Conservation (phyloP, 2,888 invertebrate species). For the Scaptodrosophila latifasciaeformis region DNA sequence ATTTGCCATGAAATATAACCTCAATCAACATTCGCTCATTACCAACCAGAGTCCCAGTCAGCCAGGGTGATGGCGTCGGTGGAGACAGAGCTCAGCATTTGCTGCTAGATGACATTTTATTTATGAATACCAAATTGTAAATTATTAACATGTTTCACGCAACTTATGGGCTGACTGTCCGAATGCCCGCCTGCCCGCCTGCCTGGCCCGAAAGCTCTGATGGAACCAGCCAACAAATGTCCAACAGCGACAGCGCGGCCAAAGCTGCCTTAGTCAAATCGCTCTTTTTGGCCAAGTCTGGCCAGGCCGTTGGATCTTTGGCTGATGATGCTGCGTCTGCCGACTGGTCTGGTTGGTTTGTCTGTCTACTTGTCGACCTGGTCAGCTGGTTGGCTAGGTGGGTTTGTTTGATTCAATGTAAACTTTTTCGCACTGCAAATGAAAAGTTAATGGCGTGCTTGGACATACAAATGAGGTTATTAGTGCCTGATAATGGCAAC, state of each 20-base stretch:
- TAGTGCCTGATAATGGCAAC: slow-evolving; percentile 60
- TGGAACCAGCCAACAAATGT: slow-evolving; percentile 10
- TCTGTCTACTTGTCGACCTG: background rate
- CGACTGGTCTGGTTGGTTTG: background rate
- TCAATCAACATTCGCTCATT: slow-evolving; percentile 73
- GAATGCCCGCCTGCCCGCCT: background rate
- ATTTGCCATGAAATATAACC: slow-evolving; percentile 62
- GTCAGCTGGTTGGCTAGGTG: slow-evolving; percentile 6
- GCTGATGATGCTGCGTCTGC: slow-evolving; percentile 30
- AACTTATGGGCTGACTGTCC: slow-evolving; percentile 65
- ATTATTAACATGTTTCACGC: slow-evolving; percentile 74
- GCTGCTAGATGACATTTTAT: slow-evolving; percentile 70
- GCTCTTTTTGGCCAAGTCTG: slow-evolving; percentile 38
- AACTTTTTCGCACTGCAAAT: slow-evolving; percentile 48
- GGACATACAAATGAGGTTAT: slow-evolving; percentile 64
- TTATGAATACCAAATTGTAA: slow-evolving; percentile 76
- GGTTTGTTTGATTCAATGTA: slow-evolving; percentile 29
- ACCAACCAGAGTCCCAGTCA: slow-evolving; percentile 9
- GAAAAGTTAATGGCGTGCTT: slow-evolving; percentile 59
- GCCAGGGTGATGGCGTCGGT: slow-evolving; percentile 14
- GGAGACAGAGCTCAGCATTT: slow-evolving; percentile 26
- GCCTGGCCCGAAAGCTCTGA: no score
- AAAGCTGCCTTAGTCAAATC: no score
- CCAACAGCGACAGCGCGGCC: slow-evolving; percentile 2
- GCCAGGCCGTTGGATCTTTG: slow-evolving; percentile 32